Percentiles rank a stretch among this genome's conserved stretches.
Evolutionary conservation across 2,797 vertebrate species (phyloP).

Genomic region (Hipposideros larvatus): DNA sequence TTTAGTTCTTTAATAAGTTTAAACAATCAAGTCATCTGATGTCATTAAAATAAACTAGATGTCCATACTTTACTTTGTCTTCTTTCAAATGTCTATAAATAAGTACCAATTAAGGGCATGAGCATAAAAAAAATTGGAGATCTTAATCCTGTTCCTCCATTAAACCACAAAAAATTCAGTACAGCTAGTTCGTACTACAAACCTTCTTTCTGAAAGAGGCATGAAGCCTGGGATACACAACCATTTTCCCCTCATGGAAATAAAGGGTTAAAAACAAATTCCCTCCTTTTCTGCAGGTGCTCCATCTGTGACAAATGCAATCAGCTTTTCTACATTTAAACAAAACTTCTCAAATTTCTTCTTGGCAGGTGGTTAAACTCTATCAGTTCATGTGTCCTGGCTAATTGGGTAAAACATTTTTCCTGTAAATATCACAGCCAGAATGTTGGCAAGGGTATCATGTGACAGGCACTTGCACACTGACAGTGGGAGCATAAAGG

Average conservation of each 20-base stretch:
- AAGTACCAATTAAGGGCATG: neutral
- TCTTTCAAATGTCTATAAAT: slow-evolving; percentile 41
- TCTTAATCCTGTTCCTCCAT: slow-evolving; percentile 34
- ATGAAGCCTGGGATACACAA: neutral
- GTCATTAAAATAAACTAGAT: slow-evolving; percentile 4
- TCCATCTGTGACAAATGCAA: slow-evolving; percentile 71
- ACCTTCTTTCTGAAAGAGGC: slow-evolving; percentile 23
- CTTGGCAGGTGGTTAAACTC: slow-evolving; percentile 73
- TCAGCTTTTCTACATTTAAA: slow-evolving; percentile 69
- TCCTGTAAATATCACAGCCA: slow-evolving; percentile 56
- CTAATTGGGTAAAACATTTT: slow-evolving; percentile 74
- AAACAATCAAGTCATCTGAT: slow-evolving; percentile 27
- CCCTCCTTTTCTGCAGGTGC: neutral
- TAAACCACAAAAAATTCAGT: neutral
- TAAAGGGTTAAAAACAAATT: slow-evolving; percentile 56
- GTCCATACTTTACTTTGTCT: neutral
- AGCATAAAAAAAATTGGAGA: slow-evolving; percentile 4
- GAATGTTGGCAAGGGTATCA: slow-evolving; percentile 68
- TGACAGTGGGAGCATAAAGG: slow-evolving; percentile 31
- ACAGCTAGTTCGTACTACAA: neutral
- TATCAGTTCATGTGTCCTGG: slow-evolving; percentile 60
- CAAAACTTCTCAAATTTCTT: slow-evolving; percentile 79
- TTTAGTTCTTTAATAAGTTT: slow-evolving; percentile 50
- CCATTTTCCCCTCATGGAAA: slow-evolving; percentile 40
- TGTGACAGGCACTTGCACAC: slow-evolving; percentile 56